Evolutionary conservation across 2,797 vertebrate genomes (phyloP).

Genomic region (Gymnocypris eckloni): DNA sequence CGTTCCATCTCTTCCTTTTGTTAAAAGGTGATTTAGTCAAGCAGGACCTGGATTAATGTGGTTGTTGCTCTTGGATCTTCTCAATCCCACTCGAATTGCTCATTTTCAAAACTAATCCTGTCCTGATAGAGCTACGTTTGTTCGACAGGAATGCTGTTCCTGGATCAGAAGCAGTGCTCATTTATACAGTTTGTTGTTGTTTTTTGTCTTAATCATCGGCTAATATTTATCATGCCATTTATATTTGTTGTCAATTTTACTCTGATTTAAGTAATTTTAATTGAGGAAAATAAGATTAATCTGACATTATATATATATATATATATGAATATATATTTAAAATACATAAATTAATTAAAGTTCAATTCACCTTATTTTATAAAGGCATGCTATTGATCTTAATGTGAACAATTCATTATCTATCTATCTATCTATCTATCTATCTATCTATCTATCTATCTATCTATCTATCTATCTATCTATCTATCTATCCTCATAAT

Average conservation of each 20-base stretch:
- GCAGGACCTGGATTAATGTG: neutral
- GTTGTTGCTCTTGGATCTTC: neutral
- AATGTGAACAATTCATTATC: too few species aligned
- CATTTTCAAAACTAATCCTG: neutral
- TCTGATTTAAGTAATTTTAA: too few species aligned
- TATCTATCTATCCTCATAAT: neutral
- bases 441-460: too few species aligned
- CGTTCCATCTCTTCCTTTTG: neutral
- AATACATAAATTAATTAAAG: neutral
- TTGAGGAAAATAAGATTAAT: too few species aligned
- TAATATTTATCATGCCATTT: neutral
- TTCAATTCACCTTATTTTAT: neutral
- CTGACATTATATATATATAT: too few species aligned
- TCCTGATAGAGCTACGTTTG: neutral
- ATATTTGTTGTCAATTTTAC: neutral
- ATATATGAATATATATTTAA: too few species aligned
- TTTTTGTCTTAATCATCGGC: neutral
- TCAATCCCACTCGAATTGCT: neutral
- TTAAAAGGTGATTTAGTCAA: conserved; percentile 10
- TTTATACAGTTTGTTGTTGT: neutral
- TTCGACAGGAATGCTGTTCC: neutral
- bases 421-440: too few species aligned
- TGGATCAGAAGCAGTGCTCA: neutral
- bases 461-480: too few species aligned
- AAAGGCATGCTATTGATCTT: neutral